Evolutionary conservation across 2,888 invertebrate genomes (phyloP).

Genomic region (Acleris emargana): DNA sequence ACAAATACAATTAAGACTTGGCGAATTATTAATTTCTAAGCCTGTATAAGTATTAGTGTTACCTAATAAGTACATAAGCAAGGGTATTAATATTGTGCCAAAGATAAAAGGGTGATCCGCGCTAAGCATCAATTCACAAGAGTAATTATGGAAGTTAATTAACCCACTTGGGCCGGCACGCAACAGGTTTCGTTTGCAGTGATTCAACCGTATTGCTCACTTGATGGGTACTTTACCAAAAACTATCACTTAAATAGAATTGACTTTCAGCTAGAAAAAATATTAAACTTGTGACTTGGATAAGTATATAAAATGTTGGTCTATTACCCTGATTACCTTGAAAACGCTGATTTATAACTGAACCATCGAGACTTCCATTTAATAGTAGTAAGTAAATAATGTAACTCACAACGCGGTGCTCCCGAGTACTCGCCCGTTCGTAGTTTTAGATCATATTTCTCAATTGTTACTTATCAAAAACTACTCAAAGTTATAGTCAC

Average conservation of each 20-base stretch:
- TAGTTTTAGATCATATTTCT: slow-evolving; percentile 55
- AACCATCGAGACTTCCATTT: slow-evolving; percentile 14
- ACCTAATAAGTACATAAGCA: slow-evolving; percentile 6
- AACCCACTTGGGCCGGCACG: slow-evolving; percentile 15
- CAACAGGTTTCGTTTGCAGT: slow-evolving; percentile 24
- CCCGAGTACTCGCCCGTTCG: slow-evolving; percentile 68
- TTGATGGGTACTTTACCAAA: not conserved
- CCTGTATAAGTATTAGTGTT: not conserved
- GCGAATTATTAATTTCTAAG: not conserved
- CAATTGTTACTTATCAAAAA: slow-evolving; percentile 82
- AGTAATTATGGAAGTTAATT: slow-evolving; percentile 29
- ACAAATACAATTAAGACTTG: too few relatives aligned
- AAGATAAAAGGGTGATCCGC: slow-evolving; percentile 13
- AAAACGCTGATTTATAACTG: slow-evolving; percentile 29
- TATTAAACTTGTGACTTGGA: slow-evolving; percentile 17
- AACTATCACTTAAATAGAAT: not conserved
- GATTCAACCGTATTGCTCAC: not conserved
- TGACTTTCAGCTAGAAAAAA: not conserved
- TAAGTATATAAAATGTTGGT: slow-evolving; percentile 47
- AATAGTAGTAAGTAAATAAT: not conserved
- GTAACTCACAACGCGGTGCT: slow-evolving; percentile 27
- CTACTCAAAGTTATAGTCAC: slow-evolving; percentile 75
- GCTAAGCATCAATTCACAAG: slow-evolving; percentile 7
- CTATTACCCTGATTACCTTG: slow-evolving; percentile 79
- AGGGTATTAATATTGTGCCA: slow-evolving; percentile 12